Evolutionary conservation across 2,888 invertebrate species (phyloP).

Genomic region (Eristalis tenax): DNA sequence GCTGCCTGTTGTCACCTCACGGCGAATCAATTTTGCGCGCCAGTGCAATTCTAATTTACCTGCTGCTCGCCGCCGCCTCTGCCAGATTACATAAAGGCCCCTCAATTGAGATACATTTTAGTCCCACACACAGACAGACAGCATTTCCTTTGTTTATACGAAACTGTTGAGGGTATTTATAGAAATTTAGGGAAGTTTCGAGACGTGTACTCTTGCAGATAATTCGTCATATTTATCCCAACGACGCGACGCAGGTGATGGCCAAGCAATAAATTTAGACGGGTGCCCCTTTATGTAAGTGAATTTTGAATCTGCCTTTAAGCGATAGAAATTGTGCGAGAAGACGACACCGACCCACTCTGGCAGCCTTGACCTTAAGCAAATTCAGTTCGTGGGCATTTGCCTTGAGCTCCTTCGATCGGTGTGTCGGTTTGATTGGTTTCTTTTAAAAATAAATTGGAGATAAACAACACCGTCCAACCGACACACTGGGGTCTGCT

Average conservation of each 20-base stretch:
- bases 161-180: neutral
- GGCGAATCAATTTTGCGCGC: constrained; percentile 1
- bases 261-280: neutral
- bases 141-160: neutral
- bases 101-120: constrained; percentile 32
- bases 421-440: constrained; percentile 9
- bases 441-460: neutral
- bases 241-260: constrained; percentile 2
- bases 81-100: constrained; percentile 30
- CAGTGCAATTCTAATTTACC: constrained; percentile 23
- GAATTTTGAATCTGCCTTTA: neutral
- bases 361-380: constrained; percentile 59
- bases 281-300: neutral
- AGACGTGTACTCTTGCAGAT: constrained; percentile 18
- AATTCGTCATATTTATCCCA: constrained; percentile 15
- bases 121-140: neutral
- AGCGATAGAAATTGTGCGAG: neutral
- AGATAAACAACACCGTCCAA: neutral
- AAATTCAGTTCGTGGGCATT: constrained; percentile 34
- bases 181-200: constrained; percentile 33
- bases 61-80: neutral
- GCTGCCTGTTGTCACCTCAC: neutral
- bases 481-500: neutral
- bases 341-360: constrained; percentile 17
- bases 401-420: constrained; percentile 58